Percentiles rank a stretch among this genome's conserved stretches.
Evolutionary conservation across 2,113 vertebrate genomes (phyloP).

Genomic region (Naja naja): DNA sequence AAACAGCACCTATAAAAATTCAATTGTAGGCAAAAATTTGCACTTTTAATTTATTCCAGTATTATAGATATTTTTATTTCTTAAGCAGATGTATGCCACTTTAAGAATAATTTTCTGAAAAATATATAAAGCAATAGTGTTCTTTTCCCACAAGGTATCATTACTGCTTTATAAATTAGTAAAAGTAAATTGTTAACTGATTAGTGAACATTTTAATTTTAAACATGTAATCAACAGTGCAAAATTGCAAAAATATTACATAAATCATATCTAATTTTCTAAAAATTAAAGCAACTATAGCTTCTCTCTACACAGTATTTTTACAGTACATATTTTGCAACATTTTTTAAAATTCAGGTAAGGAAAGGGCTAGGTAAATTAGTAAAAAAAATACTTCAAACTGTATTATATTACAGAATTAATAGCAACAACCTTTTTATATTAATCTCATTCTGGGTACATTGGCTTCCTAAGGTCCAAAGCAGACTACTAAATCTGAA

Average conservation of each 20-base stretch:
- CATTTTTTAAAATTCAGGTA: neutral
- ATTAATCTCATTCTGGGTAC: constrained; percentile 48
- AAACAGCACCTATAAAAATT: neutral
- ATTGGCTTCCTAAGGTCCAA: constrained; percentile 70
- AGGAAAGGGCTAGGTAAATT: neutral
- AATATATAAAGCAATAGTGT: neutral
- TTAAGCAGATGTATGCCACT: neutral
- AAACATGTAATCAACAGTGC: neutral
- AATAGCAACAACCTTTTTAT: constrained; percentile 59
- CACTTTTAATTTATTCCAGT: neutral
- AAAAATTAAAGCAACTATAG: neutral
- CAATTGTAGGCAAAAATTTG: neutral
- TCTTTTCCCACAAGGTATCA: neutral
- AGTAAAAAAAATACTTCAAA: neutral
- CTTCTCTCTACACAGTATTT: neutral
- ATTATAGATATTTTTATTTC: neutral
- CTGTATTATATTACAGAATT: neutral
- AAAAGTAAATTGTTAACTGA: neutral
- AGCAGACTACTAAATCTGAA: constrained; percentile 65
- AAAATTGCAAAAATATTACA: neutral
- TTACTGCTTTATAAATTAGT: neutral
- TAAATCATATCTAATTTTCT: neutral
- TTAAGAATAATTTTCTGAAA: neutral
- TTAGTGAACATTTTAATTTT: neutral
- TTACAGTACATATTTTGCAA: neutral